Percentiles rank a stretch among this genome's conserved stretches.
Evolutionary conservation across 2,888 invertebrate species (phyloP).

Genomic region (Malachius bipustulatus): DNA sequence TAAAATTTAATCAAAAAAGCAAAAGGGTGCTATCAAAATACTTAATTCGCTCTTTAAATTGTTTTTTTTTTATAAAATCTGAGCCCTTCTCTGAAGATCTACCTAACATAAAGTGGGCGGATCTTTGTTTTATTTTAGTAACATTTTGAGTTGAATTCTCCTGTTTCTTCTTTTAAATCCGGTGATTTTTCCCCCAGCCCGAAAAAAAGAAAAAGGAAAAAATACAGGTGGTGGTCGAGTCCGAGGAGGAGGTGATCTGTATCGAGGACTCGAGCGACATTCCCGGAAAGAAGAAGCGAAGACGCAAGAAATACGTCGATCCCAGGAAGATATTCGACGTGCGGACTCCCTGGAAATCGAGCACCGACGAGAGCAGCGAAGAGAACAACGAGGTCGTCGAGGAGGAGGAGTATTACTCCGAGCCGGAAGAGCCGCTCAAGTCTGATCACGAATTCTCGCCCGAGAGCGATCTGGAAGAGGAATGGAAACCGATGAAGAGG

Average conservation of each 20-base stretch:
- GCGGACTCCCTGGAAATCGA: constrained; percentile 47
- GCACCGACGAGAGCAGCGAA: constrained; percentile 42
- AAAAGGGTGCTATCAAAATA: no score
- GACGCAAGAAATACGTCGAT: constrained; percentile 33
- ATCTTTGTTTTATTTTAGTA: no score
- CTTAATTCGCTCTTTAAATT: no score
- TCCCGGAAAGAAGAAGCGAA: constrained; percentile 36
- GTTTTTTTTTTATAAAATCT: no score
- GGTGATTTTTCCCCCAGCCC: no score
- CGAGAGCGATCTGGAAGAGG: constrained; percentile 71
- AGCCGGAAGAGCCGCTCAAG: constrained; percentile 41
- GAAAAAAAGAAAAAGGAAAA: constrained; percentile 9
- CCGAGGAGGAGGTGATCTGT: constrained; percentile 25
- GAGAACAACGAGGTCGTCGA: constrained; percentile 36
- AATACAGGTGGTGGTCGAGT: constrained; percentile 28
- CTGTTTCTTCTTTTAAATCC: no score
- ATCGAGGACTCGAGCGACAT: constrained; percentile 36
- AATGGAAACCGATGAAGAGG: constrained; percentile 61
- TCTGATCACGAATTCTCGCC: constrained; percentile 92
- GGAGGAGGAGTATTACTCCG: constrained; percentile 28
- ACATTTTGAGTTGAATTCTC: no score
- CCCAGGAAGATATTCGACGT: constrained; percentile 37
- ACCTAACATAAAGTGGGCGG: no score
- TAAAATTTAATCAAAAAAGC: no score
- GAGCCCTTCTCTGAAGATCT: no score